Conservation (phyloP, 2,888 invertebrate genomes). For the Mactromeris polynyma region DNA sequence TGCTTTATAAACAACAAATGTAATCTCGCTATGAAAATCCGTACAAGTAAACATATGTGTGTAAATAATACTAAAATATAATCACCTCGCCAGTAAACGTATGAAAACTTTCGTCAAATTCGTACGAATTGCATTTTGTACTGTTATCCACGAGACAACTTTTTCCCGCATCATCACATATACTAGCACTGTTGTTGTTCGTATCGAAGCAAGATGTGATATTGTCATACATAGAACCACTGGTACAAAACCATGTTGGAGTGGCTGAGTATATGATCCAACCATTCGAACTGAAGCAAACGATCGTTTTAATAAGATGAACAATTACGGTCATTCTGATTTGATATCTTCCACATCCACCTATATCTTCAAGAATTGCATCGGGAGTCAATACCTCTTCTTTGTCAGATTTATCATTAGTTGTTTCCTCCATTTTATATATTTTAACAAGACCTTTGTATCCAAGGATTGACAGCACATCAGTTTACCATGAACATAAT, state of each 20-base stretch:
- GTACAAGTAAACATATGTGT: too few relatives aligned
- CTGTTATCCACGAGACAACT: neutral
- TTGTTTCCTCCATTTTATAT: too few relatives aligned
- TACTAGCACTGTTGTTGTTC: neutral
- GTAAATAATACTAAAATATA: too few relatives aligned
- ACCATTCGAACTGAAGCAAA: slow-evolving; percentile 20
- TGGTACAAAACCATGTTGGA: slow-evolving; percentile 42
- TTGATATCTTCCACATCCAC: slow-evolving; percentile 55
- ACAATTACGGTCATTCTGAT: slow-evolving; percentile 23
- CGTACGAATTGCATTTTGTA: neutral
- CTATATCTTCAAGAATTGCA: slow-evolving; percentile 36
- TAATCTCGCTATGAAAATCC: too few relatives aligned
- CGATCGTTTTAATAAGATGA: slow-evolving; percentile 41
- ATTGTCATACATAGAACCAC: neutral
- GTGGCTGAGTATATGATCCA: slow-evolving; percentile 16
- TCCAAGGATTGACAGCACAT: too few relatives aligned
- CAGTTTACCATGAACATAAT: too few relatives aligned
- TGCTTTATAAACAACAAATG: too few relatives aligned
- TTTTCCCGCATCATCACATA: neutral
- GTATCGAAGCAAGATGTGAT: neutral
- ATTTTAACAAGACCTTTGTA: too few relatives aligned
- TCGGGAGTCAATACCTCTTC: slow-evolving; percentile 43
- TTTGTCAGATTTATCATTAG: too few relatives aligned
- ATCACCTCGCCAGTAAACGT: neutral
- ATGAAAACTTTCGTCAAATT: neutral